phyloP scores from a whole-genome alignment of 2,797 vertebrate genomes.

The Capromys pilorides region DNA sequence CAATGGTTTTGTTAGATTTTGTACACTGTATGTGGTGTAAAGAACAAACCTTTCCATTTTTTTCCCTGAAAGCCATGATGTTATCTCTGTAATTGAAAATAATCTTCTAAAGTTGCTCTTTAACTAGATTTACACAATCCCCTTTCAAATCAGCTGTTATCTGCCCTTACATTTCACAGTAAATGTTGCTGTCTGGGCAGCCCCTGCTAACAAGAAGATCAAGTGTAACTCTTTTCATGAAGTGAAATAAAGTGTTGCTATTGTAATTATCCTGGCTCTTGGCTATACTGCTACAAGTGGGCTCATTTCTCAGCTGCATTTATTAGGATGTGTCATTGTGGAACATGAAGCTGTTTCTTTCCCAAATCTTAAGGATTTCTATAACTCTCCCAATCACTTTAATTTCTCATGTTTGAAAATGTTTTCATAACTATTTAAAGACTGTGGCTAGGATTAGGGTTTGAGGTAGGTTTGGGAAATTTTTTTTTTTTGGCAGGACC shows the following conservation, averaged over 20 bases:
- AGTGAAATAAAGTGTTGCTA: conserved; percentile 74
- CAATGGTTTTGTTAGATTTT: conserved; percentile 77
- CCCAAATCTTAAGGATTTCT: conserved; percentile 11
- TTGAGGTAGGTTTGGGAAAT: neutral
- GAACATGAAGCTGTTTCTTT: conserved; percentile 43
- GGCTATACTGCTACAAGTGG: conserved; percentile 68
- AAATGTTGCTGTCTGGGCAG: conserved; percentile 79
- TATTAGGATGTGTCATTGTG: conserved; percentile 26
- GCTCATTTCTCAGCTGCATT: conserved; percentile 65
- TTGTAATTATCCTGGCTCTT: conserved; percentile 69
- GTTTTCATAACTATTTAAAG: conserved; percentile 20
- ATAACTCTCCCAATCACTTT: neutral
- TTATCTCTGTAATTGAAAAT: conserved; percentile 89
- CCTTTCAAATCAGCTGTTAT: conserved; percentile 85
- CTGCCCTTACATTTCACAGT: conserved; percentile 83
- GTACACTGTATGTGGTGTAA: conserved; percentile 69
- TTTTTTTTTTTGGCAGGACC: too few species aligned
- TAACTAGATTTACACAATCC: conserved; percentile 85
- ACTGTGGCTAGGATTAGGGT: neutral
- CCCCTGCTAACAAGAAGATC: conserved; percentile 79
- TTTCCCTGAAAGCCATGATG: conserved; percentile 81
- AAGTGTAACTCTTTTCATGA: conserved; percentile 77
- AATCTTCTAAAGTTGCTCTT: conserved; percentile 85
- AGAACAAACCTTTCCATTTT: conserved; percentile 75
- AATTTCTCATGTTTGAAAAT: conserved; percentile 33